Evolutionary conservation across 2,888 invertebrate species (phyloP), one percentile per base, ranked within the genome.

Genomic region (Hermaeophaga mercurialis): DNA sequence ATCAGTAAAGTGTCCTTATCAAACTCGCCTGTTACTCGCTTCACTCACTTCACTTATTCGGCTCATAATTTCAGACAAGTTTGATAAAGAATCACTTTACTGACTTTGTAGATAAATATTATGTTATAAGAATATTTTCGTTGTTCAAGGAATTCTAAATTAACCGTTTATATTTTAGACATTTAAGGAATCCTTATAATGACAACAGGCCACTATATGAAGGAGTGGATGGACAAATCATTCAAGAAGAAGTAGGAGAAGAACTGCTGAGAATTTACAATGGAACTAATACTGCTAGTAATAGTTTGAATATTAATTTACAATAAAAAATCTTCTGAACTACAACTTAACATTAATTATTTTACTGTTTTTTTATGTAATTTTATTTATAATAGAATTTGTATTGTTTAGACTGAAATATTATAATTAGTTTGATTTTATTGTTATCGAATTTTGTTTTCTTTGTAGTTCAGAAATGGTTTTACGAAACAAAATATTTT

Each of bases 101-200:
- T n/a, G n/a, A n/a, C n/a, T n/a, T n/a, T n/a, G n/a, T n/a, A n/a
- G n/a, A n/a, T n/a, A n/a, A n/a, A n/a, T n/a, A n/a, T n/a, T n/a
- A n/a, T n/a, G n/a, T n/a, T n/a, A n/a, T n/a, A n/a, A n/a, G n/a
- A n/a, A n/a, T n/a, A n/a, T n/a, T n/a, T n/a, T n/a, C n/a, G n/a
- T n/a, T n/a, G n/a, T n/a, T n/a, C n/a, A n/a, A n/a, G n/a, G n/a
- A n/a, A n/a, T n/a, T n/a, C n/a, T n/a, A n/a, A n/a, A n/a, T n/a
- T n/a, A n/a, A n/a, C n/a, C n/a, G n/a, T 22, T 24, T 31, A 68
- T 66, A n/a, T 45, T 31, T 28, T 31, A 47, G 47, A 34, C 47
- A 47, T 22, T 22, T 47, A 47, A 33, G 34, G 11, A 47, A 47
- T 34, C 22, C 34, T 0, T 33, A 33, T 5, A 47, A 47, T 14